phyloP scores from a whole-genome alignment of 2,113 vertebrate species.

The Phasianus colchicus region DNA sequence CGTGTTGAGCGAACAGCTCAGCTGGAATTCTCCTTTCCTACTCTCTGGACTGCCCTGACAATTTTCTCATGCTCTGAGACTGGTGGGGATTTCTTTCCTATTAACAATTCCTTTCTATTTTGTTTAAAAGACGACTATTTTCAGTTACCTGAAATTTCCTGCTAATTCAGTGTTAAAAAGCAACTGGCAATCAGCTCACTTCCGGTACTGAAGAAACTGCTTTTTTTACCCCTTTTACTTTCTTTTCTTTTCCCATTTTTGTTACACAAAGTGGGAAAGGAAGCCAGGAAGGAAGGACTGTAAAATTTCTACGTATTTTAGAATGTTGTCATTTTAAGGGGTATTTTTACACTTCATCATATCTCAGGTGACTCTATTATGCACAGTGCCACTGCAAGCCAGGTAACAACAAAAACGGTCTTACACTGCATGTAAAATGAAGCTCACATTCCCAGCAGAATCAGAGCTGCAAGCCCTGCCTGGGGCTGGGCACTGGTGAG shows the following conservation, averaged over 20 bases:
- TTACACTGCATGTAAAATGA: background rate
- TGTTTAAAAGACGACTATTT: background rate
- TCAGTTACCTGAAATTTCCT: background rate
- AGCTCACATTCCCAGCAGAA: constrained; percentile 14
- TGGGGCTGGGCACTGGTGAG: constrained; percentile 6
- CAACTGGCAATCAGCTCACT: background rate
- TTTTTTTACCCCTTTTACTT: background rate
- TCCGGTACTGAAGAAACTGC: background rate
- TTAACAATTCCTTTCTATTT: background rate
- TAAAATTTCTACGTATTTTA: background rate
- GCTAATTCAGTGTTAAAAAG: background rate
- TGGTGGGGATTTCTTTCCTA: background rate
- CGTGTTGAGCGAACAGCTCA: background rate
- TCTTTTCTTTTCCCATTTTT: background rate
- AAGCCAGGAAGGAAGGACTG: background rate
- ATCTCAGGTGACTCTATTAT: background rate
- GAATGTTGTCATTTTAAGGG: background rate
- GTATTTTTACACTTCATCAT: background rate
- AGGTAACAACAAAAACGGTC: background rate
- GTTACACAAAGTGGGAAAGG: background rate
- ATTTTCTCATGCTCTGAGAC: background rate
- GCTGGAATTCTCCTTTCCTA: background rate
- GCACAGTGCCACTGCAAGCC: background rate
- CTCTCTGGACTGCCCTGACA: background rate
- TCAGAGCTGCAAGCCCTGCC: constrained; percentile 6